A percentile compares a stretch with the other conserved stretches of the same genome.
phyloP scores from a whole-genome alignment of 2,797 vertebrate species.

The Zonotrichia albicollis region DNA sequence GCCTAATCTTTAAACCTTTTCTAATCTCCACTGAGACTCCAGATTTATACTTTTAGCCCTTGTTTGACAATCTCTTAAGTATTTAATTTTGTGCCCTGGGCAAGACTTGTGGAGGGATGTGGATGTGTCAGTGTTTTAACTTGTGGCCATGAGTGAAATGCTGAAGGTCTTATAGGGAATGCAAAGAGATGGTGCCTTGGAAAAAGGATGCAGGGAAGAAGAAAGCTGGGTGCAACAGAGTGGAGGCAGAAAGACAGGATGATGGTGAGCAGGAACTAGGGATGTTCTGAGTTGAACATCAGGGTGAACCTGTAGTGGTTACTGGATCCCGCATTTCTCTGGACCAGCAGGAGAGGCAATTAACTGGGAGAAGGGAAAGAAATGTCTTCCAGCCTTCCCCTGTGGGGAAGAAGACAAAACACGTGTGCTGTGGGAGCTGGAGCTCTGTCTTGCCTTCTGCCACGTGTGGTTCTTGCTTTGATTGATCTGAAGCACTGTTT shows the following conservation, averaged over 20 bases:
- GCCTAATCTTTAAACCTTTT: not conserved
- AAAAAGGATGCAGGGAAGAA: not conserved
- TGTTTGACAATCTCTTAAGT: not conserved
- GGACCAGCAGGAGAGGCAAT: not conserved
- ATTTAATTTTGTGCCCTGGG: not conserved
- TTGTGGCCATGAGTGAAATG: not conserved
- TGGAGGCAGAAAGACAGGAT: not conserved
- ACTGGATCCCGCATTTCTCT: not conserved
- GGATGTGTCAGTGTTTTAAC: not conserved
- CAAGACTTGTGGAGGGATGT: not conserved
- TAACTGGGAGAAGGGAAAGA: not conserved
- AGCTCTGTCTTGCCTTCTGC: not conserved
- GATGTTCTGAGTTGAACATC: not conserved
- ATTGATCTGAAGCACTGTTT: not conserved
- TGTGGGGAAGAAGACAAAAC: not conserved
- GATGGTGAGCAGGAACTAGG: not conserved
- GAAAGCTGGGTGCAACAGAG: fast-evolving
- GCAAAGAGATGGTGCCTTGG: not conserved
- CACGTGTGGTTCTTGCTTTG: not conserved
- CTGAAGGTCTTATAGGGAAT: not conserved
- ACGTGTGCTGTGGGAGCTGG: not conserved
- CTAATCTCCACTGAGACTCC: not conserved
- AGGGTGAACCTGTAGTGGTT: not conserved
- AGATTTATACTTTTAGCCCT: not conserved
- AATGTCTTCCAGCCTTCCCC: not conserved